Evolutionary conservation across 2,113 vertebrate species (phyloP).

Genomic region (Sterrhoptilus dennistouni): DNA sequence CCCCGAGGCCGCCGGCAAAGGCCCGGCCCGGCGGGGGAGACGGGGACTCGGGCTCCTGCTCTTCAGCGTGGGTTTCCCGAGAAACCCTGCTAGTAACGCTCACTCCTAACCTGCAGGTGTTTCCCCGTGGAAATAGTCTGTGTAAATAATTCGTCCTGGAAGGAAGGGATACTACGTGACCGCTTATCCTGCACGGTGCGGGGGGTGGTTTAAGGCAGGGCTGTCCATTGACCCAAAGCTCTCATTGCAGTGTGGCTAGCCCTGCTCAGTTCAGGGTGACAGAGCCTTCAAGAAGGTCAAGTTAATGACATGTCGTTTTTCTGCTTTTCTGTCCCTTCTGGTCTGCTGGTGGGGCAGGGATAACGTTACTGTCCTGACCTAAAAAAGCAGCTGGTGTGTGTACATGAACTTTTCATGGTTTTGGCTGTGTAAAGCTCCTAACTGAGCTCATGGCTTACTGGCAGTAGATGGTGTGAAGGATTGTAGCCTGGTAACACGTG

Average conservation of each 20-base stretch:
- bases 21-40: fast-evolving
- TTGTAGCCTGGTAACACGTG: fast-evolving
- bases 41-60: fast-evolving
- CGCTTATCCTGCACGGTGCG: fast-evolving
- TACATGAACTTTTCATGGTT: neutral
- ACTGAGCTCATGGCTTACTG: neutral
- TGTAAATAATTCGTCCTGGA: neutral
- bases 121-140: neutral
- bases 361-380: fast-evolving
- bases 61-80: neutral
- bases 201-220: neutral
- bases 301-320: neutral
- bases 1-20: neutral
- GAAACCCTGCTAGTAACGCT: neutral
- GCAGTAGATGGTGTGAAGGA: neutral
- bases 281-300: neutral
- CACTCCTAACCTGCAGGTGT: fast-evolving
- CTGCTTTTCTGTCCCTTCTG: neutral
- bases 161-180: no score
- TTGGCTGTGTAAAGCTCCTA: neutral
- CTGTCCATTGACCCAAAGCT: fast-evolving
- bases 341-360: neutral
- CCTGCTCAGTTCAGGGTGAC: fast-evolving
- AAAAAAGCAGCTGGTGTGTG: neutral
- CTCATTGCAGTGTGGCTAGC: fast-evolving